Base-by-base conservation (phyloP, 1,140 invertebrate species). In the Hycleus cichorii region DNA sequence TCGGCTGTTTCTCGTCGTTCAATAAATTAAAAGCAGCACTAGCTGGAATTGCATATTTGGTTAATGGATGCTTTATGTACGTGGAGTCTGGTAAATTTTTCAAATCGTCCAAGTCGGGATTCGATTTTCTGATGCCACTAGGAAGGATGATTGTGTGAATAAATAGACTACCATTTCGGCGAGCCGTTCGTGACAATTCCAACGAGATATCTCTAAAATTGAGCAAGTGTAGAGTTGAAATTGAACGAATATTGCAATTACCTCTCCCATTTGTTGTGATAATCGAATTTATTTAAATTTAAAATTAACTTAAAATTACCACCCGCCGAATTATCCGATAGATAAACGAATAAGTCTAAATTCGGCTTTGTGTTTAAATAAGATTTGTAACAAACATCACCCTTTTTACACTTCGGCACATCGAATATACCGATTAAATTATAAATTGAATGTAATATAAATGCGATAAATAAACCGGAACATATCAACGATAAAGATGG, bases 21-120 rank as follows among this genome's bases (percentile, higher is more conserved):
- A 74, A 46, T 49, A 74, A 64, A 66, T 74, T 72, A 57, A 72
- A 74, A 4, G 69, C 59, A 10, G 65, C 60, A 64, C 69, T 69
- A 53, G 60, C 58, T 4, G 72, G 71, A 5, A 72, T 39, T 2
- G 63, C 60, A 64, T 67, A 69, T 56, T 72, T 64, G n/a, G 71
- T 72, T 11, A 74, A 55, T 48, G 58, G 62, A 46, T 62, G 65
- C 57, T 65, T 66, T 39, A 72, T 55, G 59, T 71, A 67, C 11
- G 68, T 64, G 1, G 66, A 58, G 56, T 71, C 64, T 18, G 51
- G 48, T 39, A 53, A 12, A 48, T 62, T 59, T 46, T 48, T 55
- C 40, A 67, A 53, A 11, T 66, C 62, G 26, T 65, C 48, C n/a
- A 67, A 55, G 39, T 27, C 43, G 42, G 59, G 47, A 39, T 59